These are phyloP conservation scores for Chelonia mydas DNA, from an alignment of 2,797 vertebrate genomes.

Conservation along the genomic window DNA sequence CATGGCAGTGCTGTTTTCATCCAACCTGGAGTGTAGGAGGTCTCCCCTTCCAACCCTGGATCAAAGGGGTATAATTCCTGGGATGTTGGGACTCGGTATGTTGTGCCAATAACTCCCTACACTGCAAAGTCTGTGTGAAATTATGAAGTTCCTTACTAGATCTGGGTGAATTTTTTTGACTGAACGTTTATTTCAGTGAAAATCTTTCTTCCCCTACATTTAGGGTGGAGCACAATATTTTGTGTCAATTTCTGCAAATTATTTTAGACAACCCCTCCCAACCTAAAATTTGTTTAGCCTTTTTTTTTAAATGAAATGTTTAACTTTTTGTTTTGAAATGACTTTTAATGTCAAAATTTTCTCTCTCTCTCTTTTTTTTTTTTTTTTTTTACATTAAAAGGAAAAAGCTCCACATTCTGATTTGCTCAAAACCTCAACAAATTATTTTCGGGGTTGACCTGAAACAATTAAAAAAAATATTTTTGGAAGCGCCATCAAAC, in stretches of 20 bases:
- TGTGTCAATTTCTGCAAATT: neutral
- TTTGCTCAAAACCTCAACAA: too few species aligned
- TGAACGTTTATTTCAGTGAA: neutral
- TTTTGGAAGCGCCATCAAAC: neutral
- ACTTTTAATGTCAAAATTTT: neutral
- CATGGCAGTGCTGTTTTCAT: neutral
- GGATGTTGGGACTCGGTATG: neutral
- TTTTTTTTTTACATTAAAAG: neutral
- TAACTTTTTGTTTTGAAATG: neutral
- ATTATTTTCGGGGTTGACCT: too few species aligned
- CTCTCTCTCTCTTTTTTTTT: too few species aligned
- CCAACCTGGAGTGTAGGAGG: rapidly evolving
- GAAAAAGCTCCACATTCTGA: neutral
- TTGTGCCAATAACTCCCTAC: neutral
- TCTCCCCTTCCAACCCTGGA: neutral
- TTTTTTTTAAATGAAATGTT: neutral
- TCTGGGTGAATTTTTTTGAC: too few species aligned
- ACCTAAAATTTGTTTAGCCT: neutral
- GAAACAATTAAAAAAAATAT: neutral
- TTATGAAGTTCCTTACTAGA: too few species aligned
- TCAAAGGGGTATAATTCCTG: neutral
- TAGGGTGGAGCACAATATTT: neutral
- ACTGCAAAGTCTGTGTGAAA: neutral
- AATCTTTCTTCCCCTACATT: neutral
- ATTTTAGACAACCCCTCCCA: neutral